Percentiles rank a stretch among this genome's conserved stretches.
These are phyloP conservation scores for Megaleporinus macrocephalus DNA, from an alignment of 2,113 vertebrate species.

Conservation along the genomic window DNA sequence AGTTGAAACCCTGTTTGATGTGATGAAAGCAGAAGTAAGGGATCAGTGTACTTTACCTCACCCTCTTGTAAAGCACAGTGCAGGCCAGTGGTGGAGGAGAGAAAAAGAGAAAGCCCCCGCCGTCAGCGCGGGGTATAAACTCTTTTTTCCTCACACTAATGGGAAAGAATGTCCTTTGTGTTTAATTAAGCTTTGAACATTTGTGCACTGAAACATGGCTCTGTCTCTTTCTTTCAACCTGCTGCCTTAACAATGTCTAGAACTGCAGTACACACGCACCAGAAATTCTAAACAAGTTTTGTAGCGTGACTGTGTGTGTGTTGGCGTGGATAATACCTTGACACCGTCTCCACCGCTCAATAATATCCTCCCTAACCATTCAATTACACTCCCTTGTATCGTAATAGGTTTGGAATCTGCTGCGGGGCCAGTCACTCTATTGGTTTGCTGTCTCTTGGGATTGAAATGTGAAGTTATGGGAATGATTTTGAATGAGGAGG, in stretches of 20 bases:
- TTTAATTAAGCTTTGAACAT: constrained; percentile 27
- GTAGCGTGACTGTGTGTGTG: background rate
- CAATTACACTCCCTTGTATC: constrained; percentile 71
- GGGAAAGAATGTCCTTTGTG: constrained; percentile 14
- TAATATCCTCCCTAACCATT: constrained; percentile 72
- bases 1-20: background rate
- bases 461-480: constrained; percentile 52
- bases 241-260: constrained; percentile 15
- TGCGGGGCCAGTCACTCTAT: constrained; percentile 63
- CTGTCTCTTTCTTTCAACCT: constrained; percentile 11
- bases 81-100: background rate
- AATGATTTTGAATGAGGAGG: constrained; percentile 62
- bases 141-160: constrained; percentile 29
- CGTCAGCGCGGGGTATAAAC: background rate
- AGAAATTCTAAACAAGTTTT: constrained; percentile 10
- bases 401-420: constrained; percentile 61
- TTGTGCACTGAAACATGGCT: background rate
- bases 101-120: background rate
- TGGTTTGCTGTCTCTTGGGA: constrained; percentile 60
- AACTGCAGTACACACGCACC: background rate
- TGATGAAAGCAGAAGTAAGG: background rate
- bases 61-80: background rate
- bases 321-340: constrained; percentile 54
- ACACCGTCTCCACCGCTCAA: constrained; percentile 65
- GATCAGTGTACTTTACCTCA: background rate